Evolutionary conservation across 2,797 vertebrate genomes (phyloP).

Genomic region (Aplochiton taeniatus): DNA sequence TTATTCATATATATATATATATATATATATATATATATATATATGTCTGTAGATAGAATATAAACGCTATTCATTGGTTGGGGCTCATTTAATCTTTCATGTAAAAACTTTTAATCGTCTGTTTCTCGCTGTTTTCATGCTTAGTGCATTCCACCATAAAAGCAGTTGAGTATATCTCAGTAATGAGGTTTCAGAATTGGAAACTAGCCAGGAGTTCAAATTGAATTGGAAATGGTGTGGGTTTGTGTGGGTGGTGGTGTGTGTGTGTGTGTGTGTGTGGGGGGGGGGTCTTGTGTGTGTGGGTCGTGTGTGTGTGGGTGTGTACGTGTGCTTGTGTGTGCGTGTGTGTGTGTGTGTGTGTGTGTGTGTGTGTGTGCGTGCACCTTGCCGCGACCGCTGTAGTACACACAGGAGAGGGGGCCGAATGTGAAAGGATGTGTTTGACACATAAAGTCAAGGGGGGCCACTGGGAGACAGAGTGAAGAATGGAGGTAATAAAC

Average conservation of each 20-base stretch:
- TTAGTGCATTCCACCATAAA: slow-evolving; percentile 6
- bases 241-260: slow-evolving; percentile 14
- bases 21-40: too few relatives aligned
- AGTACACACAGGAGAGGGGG: slow-evolving; percentile 5
- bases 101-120: neutral
- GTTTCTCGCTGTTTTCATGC: slow-evolving; percentile 19
- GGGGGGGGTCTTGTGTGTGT: too few relatives aligned
- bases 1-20: too few relatives aligned
- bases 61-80: neutral
- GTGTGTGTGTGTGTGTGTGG: slow-evolving; percentile 8
- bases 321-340: neutral
- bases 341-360: slow-evolving; percentile 8
- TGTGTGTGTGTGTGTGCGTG: neutral
- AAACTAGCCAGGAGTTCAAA: slow-evolving; percentile 22
- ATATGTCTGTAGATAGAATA: too few relatives aligned
- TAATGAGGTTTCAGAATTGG: slow-evolving; percentile 5
- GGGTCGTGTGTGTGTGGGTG: neutral
- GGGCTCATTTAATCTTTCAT: slow-evolving; percentile 13
- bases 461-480: neutral
- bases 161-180: slow-evolving; percentile 29
- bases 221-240: neutral
- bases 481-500: neutral
- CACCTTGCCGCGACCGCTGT: neutral
- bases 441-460: slow-evolving; percentile 9
- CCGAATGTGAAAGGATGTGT: neutral